Conservation (phyloP, 2,888 invertebrate species). For the Spisula solida region DNA sequence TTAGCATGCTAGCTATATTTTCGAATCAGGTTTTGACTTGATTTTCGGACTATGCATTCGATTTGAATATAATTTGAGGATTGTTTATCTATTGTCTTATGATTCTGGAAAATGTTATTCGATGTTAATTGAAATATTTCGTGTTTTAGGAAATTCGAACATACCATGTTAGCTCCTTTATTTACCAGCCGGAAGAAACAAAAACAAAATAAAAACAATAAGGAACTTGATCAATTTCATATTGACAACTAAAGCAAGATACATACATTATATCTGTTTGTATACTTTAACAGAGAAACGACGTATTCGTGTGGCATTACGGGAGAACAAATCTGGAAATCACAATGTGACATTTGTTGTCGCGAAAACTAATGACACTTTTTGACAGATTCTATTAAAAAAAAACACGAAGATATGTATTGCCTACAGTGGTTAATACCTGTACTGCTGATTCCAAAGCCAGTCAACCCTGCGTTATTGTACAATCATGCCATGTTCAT, state of each 20-base stretch:
- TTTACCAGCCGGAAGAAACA: background rate
- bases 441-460: conserved; percentile 98
- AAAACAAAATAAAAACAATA: background rate
- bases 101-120: too few species aligned
- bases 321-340: background rate
- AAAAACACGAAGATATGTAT: conserved; percentile 82
- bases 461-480: conserved; percentile 97
- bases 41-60: too few species aligned
- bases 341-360: background rate
- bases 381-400: background rate
- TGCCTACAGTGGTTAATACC: conserved; percentile 92
- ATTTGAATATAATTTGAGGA: too few species aligned
- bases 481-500: conserved; percentile 98
- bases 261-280: background rate
- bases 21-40: background rate
- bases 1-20: background rate
- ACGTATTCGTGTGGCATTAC: background rate
- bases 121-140: background rate
- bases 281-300: background rate
- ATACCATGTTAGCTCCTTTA: background rate
- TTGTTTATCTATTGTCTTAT: too few species aligned
- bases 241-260: background rate
- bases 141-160: background rate
- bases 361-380: conserved; percentile 21
- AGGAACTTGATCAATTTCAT: background rate